These are phyloP conservation scores for Tragelaphus buxtoni DNA, from an alignment of 2,113 vertebrate species.

Conservation along the genomic window DNA sequence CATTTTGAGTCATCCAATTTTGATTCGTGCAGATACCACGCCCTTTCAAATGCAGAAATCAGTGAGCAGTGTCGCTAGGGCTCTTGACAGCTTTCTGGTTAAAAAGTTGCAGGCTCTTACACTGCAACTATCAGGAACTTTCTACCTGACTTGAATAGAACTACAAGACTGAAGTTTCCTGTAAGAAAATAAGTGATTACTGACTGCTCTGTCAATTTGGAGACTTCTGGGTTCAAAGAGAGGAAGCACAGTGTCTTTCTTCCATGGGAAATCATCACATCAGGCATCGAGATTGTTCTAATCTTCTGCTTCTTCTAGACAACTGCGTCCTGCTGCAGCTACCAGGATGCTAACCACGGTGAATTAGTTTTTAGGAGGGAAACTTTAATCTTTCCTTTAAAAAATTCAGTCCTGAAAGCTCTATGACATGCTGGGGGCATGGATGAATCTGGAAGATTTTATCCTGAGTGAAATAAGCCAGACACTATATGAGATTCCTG, in stretches of 20 bases:
- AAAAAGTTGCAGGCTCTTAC: slow-evolving; percentile 52
- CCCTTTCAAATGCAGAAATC: slow-evolving; percentile 49
- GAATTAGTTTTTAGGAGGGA: background rate
- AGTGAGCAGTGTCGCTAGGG: slow-evolving; percentile 56
- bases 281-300: background rate
- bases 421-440: background rate
- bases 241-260: slow-evolving; percentile 29
- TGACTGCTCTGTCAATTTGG: slow-evolving; percentile 44
- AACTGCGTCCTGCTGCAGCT: background rate
- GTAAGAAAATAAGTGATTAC: slow-evolving; percentile 49
- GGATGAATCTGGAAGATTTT: background rate
- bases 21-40: slow-evolving; percentile 28
- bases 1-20: slow-evolving; percentile 43
- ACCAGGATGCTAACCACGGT: background rate
- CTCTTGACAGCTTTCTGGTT: slow-evolving; percentile 57
- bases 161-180: slow-evolving; percentile 56
- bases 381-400: background rate
- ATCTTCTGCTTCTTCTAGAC: background rate
- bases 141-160: slow-evolving; percentile 58
- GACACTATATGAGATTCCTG: background rate
- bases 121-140: slow-evolving; percentile 53
- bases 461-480: background rate
- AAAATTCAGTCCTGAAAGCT: background rate
- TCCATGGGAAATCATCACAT: background rate
- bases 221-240: slow-evolving; percentile 55